Conservation (phyloP, 2,888 invertebrate species). For the Stenurella melanura region DNA sequence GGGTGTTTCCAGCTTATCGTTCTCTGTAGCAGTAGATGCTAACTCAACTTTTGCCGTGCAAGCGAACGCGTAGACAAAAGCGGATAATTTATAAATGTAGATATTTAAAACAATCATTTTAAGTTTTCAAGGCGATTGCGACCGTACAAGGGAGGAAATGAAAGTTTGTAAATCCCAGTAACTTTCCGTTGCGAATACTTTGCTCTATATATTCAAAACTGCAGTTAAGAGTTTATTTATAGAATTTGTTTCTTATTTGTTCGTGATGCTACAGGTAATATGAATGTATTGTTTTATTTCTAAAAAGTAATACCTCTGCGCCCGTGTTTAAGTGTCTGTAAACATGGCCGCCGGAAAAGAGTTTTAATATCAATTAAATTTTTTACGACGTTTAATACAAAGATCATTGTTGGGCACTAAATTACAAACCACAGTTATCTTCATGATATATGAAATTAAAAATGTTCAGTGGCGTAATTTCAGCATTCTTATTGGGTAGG, state of each 20-base stretch:
- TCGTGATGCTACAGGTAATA: neutral
- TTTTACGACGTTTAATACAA: too few relatives aligned
- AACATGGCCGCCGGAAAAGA: too few relatives aligned
- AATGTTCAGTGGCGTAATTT: too few relatives aligned
- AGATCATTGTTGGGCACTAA: too few relatives aligned
- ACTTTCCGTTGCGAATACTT: neutral
- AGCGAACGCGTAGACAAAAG: neutral
- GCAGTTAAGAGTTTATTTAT: constrained; percentile 1
- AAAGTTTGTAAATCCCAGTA: neutral
- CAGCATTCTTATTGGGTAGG: too few relatives aligned
- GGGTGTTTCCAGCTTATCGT: constrained; percentile 26
- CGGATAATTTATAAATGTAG: constrained; percentile 22
- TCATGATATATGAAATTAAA: too few relatives aligned
- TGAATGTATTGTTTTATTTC: neutral
- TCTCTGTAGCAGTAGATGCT: constrained; percentile 10
- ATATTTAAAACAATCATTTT: constrained; percentile 4
- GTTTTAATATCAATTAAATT: too few relatives aligned
- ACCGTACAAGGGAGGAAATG: constrained; percentile 2
- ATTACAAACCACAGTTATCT: too few relatives aligned
- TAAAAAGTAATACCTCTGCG: too few relatives aligned
- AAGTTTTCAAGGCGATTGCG: constrained; percentile 3
- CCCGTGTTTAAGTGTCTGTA: too few relatives aligned
- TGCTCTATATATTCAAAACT: constrained; percentile 7
- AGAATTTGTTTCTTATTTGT: neutral
- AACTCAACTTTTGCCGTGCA: constrained; percentile 22